phyloP scores from a whole-genome alignment of 2,797 vertebrate species.

The Scolopax rusticola region DNA sequence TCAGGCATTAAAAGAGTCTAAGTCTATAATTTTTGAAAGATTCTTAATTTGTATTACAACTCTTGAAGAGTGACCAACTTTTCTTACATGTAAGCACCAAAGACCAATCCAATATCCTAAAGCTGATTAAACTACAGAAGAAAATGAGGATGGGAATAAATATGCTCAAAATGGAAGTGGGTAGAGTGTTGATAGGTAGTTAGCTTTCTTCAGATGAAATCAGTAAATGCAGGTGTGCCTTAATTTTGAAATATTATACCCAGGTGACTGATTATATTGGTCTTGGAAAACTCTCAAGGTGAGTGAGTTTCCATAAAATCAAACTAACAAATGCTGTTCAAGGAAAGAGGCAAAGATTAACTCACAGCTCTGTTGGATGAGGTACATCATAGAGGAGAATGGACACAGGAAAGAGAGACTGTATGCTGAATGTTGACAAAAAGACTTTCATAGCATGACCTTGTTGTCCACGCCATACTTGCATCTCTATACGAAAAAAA shows the following conservation, averaged over 20 bases:
- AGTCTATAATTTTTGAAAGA: not conserved
- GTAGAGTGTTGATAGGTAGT: not conserved
- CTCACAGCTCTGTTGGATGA: not conserved
- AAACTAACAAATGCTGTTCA: not conserved
- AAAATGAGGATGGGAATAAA: not conserved
- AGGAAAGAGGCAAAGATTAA: not conserved
- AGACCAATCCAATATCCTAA: not conserved
- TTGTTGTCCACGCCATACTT: not conserved
- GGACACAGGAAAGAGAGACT: not conserved
- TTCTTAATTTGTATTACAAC: not conserved
- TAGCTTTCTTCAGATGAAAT: not conserved
- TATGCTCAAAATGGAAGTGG: not conserved
- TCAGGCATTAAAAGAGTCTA: not conserved
- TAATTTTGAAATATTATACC: not conserved
- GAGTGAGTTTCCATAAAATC: constrained; percentile 3
- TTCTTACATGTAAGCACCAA: not conserved
- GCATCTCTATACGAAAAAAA: not conserved
- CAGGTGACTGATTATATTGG: not conserved
- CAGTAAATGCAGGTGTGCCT: not conserved
- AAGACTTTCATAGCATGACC: not conserved
- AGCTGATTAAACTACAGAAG: not conserved
- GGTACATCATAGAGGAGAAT: not conserved
- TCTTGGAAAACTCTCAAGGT: not conserved
- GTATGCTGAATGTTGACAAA: not conserved
- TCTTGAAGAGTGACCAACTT: not conserved